Evolutionary conservation across 2,888 invertebrate species (phyloP).

Genomic region (Ditylenchus weischeri): DNA sequence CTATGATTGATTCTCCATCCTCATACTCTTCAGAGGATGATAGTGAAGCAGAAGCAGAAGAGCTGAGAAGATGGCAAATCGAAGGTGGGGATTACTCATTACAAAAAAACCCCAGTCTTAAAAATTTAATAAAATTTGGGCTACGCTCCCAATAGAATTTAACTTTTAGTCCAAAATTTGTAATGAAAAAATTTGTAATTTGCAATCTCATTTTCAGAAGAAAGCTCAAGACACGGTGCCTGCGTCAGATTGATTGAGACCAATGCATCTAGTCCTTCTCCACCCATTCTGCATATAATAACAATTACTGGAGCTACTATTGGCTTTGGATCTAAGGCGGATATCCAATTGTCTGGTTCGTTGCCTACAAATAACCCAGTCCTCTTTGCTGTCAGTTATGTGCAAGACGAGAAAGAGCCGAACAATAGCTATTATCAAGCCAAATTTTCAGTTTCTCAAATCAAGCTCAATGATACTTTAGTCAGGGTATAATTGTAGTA

Average conservation of each 20-base stretch:
- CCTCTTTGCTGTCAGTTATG: constrained; percentile 9
- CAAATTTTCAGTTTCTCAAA: no score
- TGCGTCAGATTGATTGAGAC: constrained; percentile 47
- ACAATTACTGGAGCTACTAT: constrained; percentile 48
- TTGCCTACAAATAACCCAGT: neutral
- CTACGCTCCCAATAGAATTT: no score
- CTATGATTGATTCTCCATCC: neutral
- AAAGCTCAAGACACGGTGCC: constrained; percentile 46
- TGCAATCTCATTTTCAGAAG: constrained; percentile 19
- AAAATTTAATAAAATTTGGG: no score
- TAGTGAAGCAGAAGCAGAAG: constrained; percentile 14
- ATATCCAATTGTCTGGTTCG: constrained; percentile 14
- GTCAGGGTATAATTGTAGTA: no score
- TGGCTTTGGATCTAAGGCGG: constrained; percentile 32
- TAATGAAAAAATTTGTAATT: no score
- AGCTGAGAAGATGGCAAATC: constrained; percentile 20
- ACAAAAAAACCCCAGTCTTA: no score
- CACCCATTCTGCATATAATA: constrained; percentile 38
- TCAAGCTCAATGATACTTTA: no score
- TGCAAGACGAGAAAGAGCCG: constrained; percentile 5
- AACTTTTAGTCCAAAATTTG: no score
- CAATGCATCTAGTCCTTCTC: constrained; percentile 6
- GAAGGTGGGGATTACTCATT: constrained; percentile 20
- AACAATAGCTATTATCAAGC: no score
- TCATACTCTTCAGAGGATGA: neutral